Base-by-base conservation (phyloP, 2,797 vertebrate genomes). In the Sebastes minor region DNA sequence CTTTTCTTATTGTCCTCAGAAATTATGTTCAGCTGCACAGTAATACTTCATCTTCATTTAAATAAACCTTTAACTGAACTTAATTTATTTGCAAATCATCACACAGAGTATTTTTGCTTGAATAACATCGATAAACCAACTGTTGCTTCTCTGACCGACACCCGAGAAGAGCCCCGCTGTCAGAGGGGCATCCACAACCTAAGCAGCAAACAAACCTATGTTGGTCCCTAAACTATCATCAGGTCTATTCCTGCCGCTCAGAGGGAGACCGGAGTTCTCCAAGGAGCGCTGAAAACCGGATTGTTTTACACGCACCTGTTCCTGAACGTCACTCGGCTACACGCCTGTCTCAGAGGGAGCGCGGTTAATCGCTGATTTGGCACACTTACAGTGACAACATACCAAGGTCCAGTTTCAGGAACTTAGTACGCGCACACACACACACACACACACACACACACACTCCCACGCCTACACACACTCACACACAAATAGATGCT, bases 331-430 rank as follows among this genome's bases (percentile, higher is more conserved):
- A 95, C 92, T 93, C 91, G 32, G 79, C 95, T 94, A 78, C 94
- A 94, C 86, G 95, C 93, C 93, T 95, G 94, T 95, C 94, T 91
- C 82, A 27, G 49, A 80, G 88, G 87, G 82, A 94, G 90, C 69
- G 73, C 86, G 86, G 88, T 93, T 95, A 96, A 95, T 95, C 94
- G 92, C 94, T 94, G 93, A 95, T 95, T 96, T 95, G 94, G 94
- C 95, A 93, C 93, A 93, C 92, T 94, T 94, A 94, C 94, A 94
- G 89, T 91, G 91, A 94, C 93, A 95, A 94, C 94, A 96, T 95
- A 94, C 95, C 94, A 83, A 92, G 92, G 90, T 95, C 93, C 92
- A 89, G 89, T 96, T 96, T 94, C 95, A 93, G 94, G 89, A 93
- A 86, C 89, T 82, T 13, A 78, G 59, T 3, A 22, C 35, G 11